These are phyloP conservation scores for Drosophila siamana DNA, from an alignment of 2,888 invertebrate genomes.

Conservation along the genomic window DNA sequence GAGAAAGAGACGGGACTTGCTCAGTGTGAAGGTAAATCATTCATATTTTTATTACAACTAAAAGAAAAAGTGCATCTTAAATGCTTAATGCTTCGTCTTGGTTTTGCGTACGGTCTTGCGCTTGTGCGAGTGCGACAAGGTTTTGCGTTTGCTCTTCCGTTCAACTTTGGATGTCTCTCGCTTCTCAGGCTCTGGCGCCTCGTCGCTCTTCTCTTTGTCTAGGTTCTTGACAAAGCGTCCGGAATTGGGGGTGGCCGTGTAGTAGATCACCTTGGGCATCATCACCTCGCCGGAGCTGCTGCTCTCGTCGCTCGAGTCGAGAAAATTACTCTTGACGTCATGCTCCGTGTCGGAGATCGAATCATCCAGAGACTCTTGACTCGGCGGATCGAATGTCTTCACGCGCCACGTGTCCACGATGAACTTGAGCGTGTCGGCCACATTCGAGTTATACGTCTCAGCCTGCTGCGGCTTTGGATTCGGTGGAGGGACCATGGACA, in stretches of 20 bases:
- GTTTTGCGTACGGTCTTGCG: background rate
- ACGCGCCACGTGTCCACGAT: constrained; percentile 70
- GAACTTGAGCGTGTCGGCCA: constrained; percentile 58
- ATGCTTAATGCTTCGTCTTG: constrained; percentile 26
- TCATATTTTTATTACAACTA: constrained; percentile 5
- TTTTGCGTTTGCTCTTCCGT: background rate
- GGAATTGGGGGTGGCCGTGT: constrained; percentile 30
- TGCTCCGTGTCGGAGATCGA: background rate
- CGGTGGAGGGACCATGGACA: constrained; percentile 15
- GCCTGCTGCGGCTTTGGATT: too few relatives aligned
- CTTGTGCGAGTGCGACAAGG: background rate
- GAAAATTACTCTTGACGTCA: background rate
- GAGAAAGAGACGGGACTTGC: too few relatives aligned
- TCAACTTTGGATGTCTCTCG: constrained; percentile 4
- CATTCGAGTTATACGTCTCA: background rate
- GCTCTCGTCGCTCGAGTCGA: background rate
- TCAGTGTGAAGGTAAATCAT: background rate
- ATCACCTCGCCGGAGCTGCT: constrained; percentile 52
- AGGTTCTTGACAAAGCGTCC: constrained; percentile 64
- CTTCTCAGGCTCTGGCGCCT: constrained; percentile 48
- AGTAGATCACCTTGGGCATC: constrained; percentile 73
- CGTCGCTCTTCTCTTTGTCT: constrained; percentile 25
- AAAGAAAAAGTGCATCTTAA: background rate
- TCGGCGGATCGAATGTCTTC: background rate
- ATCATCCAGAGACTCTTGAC: background rate